A percentile compares a stretch with the other conserved stretches of the same genome.
Conservation (phyloP, 2,113 vertebrate species). For the Myotis lucifugus region DNA sequence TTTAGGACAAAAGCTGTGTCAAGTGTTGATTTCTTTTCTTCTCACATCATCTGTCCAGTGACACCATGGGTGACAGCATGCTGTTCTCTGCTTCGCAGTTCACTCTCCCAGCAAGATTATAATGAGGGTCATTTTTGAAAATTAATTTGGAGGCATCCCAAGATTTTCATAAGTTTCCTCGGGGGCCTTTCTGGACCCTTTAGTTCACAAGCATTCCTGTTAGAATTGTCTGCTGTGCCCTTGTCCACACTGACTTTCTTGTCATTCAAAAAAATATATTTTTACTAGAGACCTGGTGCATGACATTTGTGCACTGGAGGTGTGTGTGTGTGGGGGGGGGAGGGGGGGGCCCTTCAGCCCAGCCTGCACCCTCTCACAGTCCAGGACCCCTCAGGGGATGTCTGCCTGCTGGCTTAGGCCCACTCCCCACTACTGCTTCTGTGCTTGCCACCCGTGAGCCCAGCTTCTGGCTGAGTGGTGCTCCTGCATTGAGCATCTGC, state of each 20-base stretch:
- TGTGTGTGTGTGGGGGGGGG: too few relatives aligned
- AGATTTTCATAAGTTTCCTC: neutral
- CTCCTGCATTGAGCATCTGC: too few relatives aligned
- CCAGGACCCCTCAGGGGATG: too few relatives aligned
- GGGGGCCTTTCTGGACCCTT: neutral
- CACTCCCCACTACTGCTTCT: too few relatives aligned
- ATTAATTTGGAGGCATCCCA: neutral
- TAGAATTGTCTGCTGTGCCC: neutral
- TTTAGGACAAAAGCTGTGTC: neutral
- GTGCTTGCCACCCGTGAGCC: too few relatives aligned
- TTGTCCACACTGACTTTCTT: neutral
- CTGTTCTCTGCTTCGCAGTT: neutral
- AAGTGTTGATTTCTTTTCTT: neutral
- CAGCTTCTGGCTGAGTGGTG: too few relatives aligned
- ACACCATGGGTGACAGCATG: neutral
- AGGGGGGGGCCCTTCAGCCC: too few relatives aligned
- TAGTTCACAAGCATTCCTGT: neutral
- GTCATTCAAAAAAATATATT: too few relatives aligned
- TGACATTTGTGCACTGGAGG: too few relatives aligned
- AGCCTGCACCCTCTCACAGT: too few relatives aligned
- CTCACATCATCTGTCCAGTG: neutral
- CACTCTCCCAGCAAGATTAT: neutral
- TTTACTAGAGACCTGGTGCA: too few relatives aligned
- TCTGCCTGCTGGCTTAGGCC: too few relatives aligned
- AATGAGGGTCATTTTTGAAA: neutral